Evolutionary conservation across 2,888 invertebrate species (phyloP).

Genomic region (Pterostichus niger): DNA sequence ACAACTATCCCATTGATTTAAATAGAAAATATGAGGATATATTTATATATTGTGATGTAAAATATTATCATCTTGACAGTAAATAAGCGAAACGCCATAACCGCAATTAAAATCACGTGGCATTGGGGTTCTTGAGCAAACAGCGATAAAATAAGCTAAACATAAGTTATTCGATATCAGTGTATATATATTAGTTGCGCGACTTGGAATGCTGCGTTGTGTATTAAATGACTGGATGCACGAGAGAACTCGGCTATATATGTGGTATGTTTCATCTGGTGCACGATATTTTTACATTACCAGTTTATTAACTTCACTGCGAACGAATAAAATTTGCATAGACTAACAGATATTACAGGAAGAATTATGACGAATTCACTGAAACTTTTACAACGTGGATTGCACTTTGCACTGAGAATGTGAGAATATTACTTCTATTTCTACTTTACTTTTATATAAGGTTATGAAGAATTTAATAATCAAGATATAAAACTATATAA

Average conservation of each 20-base stretch:
- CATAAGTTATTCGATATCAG: slow-evolving; percentile 11
- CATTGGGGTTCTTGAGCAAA: background rate
- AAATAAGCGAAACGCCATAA: too few species aligned
- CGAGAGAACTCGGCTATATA: background rate
- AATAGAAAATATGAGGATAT: too few species aligned
- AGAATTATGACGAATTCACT: slow-evolving; percentile 27
- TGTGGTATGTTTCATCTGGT: slow-evolving; percentile 41
- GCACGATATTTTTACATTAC: slow-evolving; percentile 55
- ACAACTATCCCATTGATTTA: too few species aligned
- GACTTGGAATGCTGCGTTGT: background rate
- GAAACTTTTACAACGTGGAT: background rate
- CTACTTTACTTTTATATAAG: too few species aligned
- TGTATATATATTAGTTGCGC: background rate
- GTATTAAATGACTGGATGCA: slow-evolving; percentile 20
- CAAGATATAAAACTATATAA: too few species aligned
- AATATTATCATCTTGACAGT: too few species aligned
- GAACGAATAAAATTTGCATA: slow-evolving; percentile 35
- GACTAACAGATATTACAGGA: slow-evolving; percentile 45
- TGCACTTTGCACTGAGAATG: background rate
- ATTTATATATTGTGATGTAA: too few species aligned
- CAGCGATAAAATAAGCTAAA: slow-evolving; percentile 2
- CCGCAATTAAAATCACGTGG: too few species aligned
- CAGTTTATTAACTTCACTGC: slow-evolving; percentile 43
- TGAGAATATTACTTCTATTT: too few species aligned
- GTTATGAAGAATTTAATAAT: too few species aligned